Conservation (phyloP, 1,140 invertebrate genomes). For the Bombus breviceps region DNA sequence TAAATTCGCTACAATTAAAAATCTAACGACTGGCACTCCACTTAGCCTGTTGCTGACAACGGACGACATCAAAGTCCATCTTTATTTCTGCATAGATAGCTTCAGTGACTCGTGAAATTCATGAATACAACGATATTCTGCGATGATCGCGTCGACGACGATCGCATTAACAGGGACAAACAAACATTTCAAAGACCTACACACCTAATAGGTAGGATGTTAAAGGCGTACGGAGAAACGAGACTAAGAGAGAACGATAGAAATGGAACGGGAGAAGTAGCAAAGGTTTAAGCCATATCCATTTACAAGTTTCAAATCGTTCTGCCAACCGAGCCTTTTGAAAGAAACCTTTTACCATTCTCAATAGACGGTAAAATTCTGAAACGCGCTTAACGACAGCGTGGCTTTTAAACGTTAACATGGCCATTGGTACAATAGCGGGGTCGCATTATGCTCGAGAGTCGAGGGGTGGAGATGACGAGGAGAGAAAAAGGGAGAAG, state of each 20-base stretch:
- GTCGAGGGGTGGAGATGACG: constrained; percentile 47
- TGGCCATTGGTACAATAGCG: constrained; percentile 67
- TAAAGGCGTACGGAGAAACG: constrained; percentile 8
- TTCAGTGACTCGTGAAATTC: constrained; percentile 12
- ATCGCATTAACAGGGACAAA: constrained; percentile 39
- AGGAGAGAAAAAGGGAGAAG: constrained; percentile 9
- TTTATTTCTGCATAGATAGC: not conserved
- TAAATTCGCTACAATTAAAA: constrained; percentile 22
- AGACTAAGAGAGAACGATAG: constrained; percentile 3
- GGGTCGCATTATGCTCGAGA: constrained; percentile 73
- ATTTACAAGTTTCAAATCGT: constrained; percentile 78
- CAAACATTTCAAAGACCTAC: constrained; percentile 43
- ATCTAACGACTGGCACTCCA: not conserved
- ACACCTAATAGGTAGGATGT: constrained; percentile 32
- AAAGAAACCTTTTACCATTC: constrained; percentile 77
- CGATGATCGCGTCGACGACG: too few relatives aligned
- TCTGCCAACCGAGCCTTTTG: constrained; percentile 68
- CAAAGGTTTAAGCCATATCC: constrained; percentile 70
- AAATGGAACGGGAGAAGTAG: constrained; percentile 18
- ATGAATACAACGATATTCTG: constrained; percentile 3
- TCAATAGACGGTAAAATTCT: constrained; percentile 76
- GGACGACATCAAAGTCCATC: constrained; percentile 2
- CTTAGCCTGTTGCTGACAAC: not conserved
- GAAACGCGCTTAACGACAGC: constrained; percentile 70
- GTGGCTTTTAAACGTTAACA: constrained; percentile 77